These are phyloP conservation scores for Dreissena rostriformis DNA, from an alignment of 1,140 invertebrate genomes.

Conservation along the genomic window DNA sequence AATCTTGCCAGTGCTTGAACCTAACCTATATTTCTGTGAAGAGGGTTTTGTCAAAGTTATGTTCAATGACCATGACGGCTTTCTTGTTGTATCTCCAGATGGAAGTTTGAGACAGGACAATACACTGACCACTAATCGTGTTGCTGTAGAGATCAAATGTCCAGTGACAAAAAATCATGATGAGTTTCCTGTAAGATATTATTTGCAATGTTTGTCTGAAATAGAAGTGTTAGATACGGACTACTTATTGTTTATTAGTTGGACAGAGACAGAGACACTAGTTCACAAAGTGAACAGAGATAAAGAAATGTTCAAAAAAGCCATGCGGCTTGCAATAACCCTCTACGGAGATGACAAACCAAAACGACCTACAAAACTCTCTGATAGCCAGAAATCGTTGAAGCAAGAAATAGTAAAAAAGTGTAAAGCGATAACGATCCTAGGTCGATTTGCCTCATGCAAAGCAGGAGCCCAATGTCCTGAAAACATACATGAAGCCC, in stretches of 20 bases:
- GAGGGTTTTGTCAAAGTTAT: constrained; percentile 32
- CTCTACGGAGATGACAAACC: background rate
- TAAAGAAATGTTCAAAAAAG: background rate
- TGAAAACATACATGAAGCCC: background rate
- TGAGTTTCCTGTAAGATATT: constrained; percentile 14
- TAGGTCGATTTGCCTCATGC: background rate
- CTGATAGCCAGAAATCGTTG: background rate
- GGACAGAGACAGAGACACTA: background rate
- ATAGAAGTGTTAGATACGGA: constrained; percentile 13
- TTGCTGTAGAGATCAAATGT: constrained; percentile 51
- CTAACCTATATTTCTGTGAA: constrained; percentile 23
- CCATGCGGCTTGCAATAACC: background rate
- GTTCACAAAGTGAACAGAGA: constrained; percentile 19
- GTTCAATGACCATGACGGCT: background rate
- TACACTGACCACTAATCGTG: too few species aligned
- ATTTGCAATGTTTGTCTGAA: constrained; percentile 42
- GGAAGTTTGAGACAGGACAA: constrained; percentile 29
- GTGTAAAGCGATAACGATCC: background rate
- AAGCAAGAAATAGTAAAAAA: background rate
- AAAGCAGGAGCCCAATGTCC: background rate
- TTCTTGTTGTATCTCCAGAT: constrained; percentile 44
- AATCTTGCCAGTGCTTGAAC: constrained; percentile 33
- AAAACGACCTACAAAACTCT: constrained; percentile 19
- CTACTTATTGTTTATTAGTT: constrained; percentile 19
- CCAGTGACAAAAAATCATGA: background rate